Evolutionary conservation across 2,113 vertebrate species (phyloP).

Genomic region (Nymphicus hollandicus): DNA sequence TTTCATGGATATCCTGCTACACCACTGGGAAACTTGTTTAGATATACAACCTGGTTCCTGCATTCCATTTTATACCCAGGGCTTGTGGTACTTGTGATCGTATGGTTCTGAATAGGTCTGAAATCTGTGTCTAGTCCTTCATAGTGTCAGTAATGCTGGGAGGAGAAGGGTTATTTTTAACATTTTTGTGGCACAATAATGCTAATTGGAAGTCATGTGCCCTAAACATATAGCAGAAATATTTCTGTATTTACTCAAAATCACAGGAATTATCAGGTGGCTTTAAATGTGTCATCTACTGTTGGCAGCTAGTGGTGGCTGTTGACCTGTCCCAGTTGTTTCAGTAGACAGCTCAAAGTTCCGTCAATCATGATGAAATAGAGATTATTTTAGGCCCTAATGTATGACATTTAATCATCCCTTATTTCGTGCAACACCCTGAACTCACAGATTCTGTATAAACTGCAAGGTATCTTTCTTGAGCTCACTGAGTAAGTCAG

Average conservation of each 20-base stretch:
- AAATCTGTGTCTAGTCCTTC: neutral
- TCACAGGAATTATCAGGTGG: neutral
- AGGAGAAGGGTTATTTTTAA: neutral
- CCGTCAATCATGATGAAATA: neutral
- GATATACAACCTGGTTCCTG: neutral
- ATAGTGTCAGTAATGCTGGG: neutral
- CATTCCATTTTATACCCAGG: neutral
- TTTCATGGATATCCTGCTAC: neutral
- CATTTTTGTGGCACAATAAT: neutral
- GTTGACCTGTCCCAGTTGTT: neutral
- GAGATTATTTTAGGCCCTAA: neutral
- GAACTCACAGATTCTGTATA: neutral
- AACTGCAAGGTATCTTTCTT: neutral
- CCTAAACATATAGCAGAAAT: neutral
- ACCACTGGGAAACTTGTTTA: neutral
- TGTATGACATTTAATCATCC: neutral
- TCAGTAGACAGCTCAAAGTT: neutral
- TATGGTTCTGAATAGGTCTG: neutral
- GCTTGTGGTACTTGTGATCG: accelerated
- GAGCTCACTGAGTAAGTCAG: neutral
- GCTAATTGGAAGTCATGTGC: neutral
- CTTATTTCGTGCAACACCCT: neutral
- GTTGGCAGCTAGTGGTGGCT: neutral
- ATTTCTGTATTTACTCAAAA: neutral
- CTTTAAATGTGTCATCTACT: neutral